Evolutionary conservation across 2,113 vertebrate species (phyloP), one percentile per base, ranked within the genome.

Genomic region (Megaceryle torquata): DNA sequence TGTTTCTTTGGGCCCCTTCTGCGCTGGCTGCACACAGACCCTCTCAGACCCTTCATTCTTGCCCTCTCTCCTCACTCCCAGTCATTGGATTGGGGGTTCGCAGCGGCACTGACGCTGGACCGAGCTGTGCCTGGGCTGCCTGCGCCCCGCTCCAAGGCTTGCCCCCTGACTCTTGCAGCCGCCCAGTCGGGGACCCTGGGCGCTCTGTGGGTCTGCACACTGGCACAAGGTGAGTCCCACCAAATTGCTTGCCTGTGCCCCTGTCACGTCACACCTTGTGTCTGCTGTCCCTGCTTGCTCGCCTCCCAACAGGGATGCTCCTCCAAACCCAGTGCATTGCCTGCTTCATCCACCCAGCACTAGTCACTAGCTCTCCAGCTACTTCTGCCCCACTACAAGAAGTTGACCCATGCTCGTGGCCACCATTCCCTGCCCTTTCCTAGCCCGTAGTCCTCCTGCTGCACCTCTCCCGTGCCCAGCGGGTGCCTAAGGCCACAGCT

Each of bases 351-450:
- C 46, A 10, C 0, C 2, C n/a, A 15, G 48, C 56, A 48, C 71
- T 10, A 4, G 26, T n/a, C 60, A 7, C 18, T 2, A 0, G 12
- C 37, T 33, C 33, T 26, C 6, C 0, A 0, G 24, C 63, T 50
- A 68, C 78, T 53, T 7, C 61, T 48, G 46, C 41, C 65, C n/a
- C 3, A 14, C 41, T 51, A 31, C 22, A 19, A 39, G 39, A 41
- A 63, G 26, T 10, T 28, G 70, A 10, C 22, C n/a, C 65, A 15
- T 0, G 0, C 43, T 60, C 59, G 24, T 3, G 28, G 51, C 33
- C 41, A 3, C 41, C 1, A 2, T 13, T 11, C 16, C 5, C 5
- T 4, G 70, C 44, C 54, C 20, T 39, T 37, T 17, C 41, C 43
- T 60, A 2, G 33, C 35, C 61, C 3, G 26, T 2, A 11, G 11